These are phyloP conservation scores for Andrena camellia DNA, from an alignment of 2,888 invertebrate genomes.

Conservation along the genomic window DNA sequence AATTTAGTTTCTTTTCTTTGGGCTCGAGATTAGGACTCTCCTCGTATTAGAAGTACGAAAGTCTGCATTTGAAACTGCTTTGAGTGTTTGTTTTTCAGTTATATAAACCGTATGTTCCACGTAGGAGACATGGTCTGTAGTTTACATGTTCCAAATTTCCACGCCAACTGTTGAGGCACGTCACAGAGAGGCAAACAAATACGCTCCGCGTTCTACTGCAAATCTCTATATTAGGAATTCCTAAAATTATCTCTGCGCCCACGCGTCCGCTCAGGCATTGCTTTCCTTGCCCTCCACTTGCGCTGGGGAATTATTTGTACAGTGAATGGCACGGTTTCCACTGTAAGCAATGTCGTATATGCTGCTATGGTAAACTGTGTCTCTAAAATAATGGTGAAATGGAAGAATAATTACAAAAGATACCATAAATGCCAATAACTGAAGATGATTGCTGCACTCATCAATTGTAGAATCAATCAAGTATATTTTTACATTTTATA, in stretches of 20 bases:
- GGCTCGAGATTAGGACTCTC: not conserved
- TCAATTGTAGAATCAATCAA: too few relatives aligned
- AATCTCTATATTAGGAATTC: constrained; percentile 19
- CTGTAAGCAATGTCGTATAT: not conserved
- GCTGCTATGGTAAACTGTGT: not conserved
- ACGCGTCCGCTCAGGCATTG: not conserved
- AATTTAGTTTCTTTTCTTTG: not conserved
- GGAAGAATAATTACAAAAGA: too few relatives aligned
- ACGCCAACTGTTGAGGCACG: not conserved
- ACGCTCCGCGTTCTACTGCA: not conserved
- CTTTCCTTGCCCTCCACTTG: not conserved
- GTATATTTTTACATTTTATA: too few relatives aligned
- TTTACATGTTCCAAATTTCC: constrained; percentile 3
- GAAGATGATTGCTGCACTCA: too few relatives aligned
- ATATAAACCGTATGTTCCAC: not conserved
- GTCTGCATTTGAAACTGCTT: not conserved
- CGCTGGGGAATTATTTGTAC: not conserved
- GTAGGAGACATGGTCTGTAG: not conserved
- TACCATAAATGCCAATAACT: too few relatives aligned
- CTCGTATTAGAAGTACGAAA: not conserved
- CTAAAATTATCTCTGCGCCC: not conserved
- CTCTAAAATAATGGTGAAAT: not conserved
- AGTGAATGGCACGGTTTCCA: not conserved
- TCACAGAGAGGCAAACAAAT: constrained; percentile 26
- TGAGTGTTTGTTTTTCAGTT: not conserved